Evolutionary conservation across 2,113 vertebrate genomes (phyloP), one percentile per base, ranked within the genome.

Genomic region (Ploceus nigricollis): DNA sequence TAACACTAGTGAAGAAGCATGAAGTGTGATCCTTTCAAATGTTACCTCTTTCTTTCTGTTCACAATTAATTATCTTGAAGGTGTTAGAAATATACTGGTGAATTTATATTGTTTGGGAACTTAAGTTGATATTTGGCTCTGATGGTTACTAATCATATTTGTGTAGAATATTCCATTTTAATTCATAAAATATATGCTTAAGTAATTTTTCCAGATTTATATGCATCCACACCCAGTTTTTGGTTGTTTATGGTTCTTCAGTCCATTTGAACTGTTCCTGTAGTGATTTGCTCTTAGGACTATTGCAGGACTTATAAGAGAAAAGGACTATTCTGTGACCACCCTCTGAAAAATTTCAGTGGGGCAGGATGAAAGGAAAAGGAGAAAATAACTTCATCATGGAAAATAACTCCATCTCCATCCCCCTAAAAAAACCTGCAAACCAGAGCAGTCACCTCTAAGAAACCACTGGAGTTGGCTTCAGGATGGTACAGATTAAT

Each of bases 371-470:
- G 20, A 68, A 91, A 68, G 8, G 15, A 89, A 90, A 58, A 6
- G 10, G 10, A 76, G 6, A 69, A 82, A 71, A 28, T 23, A 1
- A 35, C 63, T 72, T 23, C 16, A 28, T 63, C 33, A 18, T 25
- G 4, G 47, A n/a, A n/a, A n/a, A n/a, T n/a, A n/a, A n/a, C 10
- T 37, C 13, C 13, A n/a, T 48, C 12, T 47, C 27, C 4, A 6
- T 5, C 3, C 3, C 3, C 2, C 9, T 2, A 16, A 42, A 75
- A 80, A 40, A 20, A 25, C 14, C 14, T 15, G 1, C 4, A 51
- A 27, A 77, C 2, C 8, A 82, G 71, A 39, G 17, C 21, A 89
- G 33, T 9, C 14, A 33, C 24, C 20, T 56, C 15, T 86, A 15
- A 70, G 78, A 79, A 73, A 18, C 1, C 44, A 53, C 25, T 50